Evolutionary conservation across 2,113 vertebrate genomes (phyloP).

Genomic region (Notiomystis cincta): DNA sequence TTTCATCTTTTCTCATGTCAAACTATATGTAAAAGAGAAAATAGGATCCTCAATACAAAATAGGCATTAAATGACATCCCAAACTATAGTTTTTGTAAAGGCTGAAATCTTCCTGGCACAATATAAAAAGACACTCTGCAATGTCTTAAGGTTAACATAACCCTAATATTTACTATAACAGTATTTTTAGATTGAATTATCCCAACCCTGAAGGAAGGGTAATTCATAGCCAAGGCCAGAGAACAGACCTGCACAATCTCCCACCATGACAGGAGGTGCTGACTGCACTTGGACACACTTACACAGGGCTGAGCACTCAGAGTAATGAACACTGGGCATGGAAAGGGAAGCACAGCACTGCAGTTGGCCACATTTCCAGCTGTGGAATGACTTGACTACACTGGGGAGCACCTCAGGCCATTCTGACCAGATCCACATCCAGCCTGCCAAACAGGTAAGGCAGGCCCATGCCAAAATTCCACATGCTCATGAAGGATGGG

Average conservation of each 20-base stretch:
- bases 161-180: not conserved
- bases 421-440: rapidly evolving
- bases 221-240: not conserved
- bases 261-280: not conserved
- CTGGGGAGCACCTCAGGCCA: not conserved
- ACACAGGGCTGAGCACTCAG: not conserved
- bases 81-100: not conserved
- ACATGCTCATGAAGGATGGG: rapidly evolving
- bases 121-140: not conserved
- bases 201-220: not conserved
- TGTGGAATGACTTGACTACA: too few relatives aligned
- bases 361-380: not conserved
- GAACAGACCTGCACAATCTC: not conserved
- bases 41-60: not conserved
- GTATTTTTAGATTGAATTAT: not conserved
- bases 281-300: not conserved
- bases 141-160: not conserved
- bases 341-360: not conserved
- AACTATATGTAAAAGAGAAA: not conserved
- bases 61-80: not conserved
- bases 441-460: not conserved
- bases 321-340: too few relatives aligned
- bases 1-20: not conserved
- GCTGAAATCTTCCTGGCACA: not conserved
- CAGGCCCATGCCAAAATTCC: not conserved